Evolutionary conservation across 64 coral and sea anemone species (phyloP).

Genomic region (Orbicella faveolata): DNA sequence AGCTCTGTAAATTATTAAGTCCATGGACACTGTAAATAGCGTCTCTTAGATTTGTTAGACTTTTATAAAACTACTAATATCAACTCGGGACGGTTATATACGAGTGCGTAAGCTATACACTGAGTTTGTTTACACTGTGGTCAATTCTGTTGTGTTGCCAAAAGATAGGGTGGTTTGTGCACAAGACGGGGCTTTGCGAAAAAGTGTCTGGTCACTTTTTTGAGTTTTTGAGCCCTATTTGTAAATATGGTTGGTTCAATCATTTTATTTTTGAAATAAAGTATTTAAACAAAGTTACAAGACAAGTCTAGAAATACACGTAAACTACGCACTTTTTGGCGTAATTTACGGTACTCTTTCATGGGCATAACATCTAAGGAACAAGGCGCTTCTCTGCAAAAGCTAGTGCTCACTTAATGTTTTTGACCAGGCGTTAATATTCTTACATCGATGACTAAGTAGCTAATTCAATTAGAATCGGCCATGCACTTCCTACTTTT

Average conservation of each 20-base stretch:
- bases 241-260: not conserved
- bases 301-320: too few relatives aligned
- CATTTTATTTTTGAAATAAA: not conserved
- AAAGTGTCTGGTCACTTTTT: not conserved
- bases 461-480: too few relatives aligned
- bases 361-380: too few relatives aligned
- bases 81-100: too few relatives aligned
- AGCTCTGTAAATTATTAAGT: not conserved
- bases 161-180: not conserved
- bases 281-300: too few relatives aligned
- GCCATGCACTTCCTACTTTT: too few relatives aligned
- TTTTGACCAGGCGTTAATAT: too few relatives aligned
- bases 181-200: not conserved
- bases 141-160: not conserved
- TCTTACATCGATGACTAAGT: too few relatives aligned
- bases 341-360: too few relatives aligned
- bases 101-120: not conserved
- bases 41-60: not conserved
- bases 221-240: not conserved
- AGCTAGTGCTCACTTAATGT: too few relatives aligned
- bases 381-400: too few relatives aligned
- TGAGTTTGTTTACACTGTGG: not conserved
- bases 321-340: too few relatives aligned
- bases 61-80: not conserved
- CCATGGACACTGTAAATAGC: slow-evolving; percentile 4